Percentiles rank a stretch among this genome's conserved stretches.
phyloP scores from a whole-genome alignment of 1,140 invertebrate species.

The Lordiphosa mommai region DNA sequence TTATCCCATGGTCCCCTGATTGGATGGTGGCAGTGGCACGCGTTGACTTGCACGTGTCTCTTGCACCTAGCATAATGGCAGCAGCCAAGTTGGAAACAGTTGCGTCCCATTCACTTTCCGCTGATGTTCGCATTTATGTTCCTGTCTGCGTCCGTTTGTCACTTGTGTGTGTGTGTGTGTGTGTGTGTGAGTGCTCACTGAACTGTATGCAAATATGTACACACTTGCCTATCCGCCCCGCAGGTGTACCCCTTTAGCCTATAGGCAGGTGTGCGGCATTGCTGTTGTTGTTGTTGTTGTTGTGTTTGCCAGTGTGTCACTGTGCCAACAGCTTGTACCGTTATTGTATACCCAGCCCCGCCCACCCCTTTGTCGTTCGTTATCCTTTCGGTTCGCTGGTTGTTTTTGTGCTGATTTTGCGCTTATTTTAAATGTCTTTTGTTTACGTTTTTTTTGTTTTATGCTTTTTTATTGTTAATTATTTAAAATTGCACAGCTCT shows the following conservation, averaged over 20 bases:
- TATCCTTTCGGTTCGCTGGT: constrained; percentile 63
- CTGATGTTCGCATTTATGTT: constrained; percentile 60
- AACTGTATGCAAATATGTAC: constrained; percentile 76
- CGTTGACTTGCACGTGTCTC: constrained; percentile 55
- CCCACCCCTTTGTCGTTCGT: constrained; percentile 30
- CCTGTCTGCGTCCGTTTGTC: constrained; percentile 7
- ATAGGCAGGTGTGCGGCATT: constrained; percentile 30
- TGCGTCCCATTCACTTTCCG: constrained; percentile 52
- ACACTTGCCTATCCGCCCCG: constrained; percentile 25
- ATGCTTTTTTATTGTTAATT: constrained; percentile 55
- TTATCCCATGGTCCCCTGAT: no score
- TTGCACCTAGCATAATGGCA: constrained; percentile 49
- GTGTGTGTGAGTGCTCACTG: constrained; percentile 44
- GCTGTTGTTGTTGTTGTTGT: constrained; percentile 10
- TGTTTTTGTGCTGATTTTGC: constrained; percentile 75
- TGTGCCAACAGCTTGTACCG: constrained; percentile 53
- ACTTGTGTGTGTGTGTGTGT: constrained; percentile 3
- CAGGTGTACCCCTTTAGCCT: background rate
- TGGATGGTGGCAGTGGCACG: constrained; percentile 12
- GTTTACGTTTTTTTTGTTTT: constrained; percentile 37
- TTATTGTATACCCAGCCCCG: no score
- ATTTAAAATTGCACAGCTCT: constrained; percentile 55
- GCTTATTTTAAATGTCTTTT: constrained; percentile 68
- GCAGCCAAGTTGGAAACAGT: constrained; percentile 46
- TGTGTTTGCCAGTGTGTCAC: constrained; percentile 65